A percentile compares a stretch with the other conserved stretches of the same genome.
Conservation (phyloP, 2,797 vertebrate species). For the Lutra lutra region DNA sequence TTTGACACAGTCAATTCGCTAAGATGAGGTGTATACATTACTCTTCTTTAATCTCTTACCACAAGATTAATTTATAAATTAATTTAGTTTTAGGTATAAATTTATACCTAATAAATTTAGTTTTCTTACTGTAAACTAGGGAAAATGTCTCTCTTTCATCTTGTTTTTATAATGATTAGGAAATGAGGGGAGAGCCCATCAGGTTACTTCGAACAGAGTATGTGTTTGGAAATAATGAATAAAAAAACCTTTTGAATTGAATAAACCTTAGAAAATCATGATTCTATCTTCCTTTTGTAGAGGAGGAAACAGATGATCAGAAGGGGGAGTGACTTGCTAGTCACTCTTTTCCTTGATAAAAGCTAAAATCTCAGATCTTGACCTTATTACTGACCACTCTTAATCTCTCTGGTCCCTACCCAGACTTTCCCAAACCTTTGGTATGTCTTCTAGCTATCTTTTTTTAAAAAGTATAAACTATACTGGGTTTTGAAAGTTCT, state of each 20-base stretch:
- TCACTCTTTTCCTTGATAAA: background rate
- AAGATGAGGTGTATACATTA: background rate
- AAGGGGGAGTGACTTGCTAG: background rate
- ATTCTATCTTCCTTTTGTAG: background rate
- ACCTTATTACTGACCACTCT: background rate
- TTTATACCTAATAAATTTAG: background rate
- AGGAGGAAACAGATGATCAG: background rate
- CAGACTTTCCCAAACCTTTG: background rate
- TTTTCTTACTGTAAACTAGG: background rate
- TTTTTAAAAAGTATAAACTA: background rate
- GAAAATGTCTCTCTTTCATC: background rate
- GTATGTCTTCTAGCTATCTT: background rate
- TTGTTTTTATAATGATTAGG: background rate
- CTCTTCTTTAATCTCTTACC: background rate
- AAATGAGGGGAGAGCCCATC: background rate
- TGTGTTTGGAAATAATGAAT: background rate
- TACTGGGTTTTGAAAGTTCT: background rate
- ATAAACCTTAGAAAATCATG: conserved; percentile 11
- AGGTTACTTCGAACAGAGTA: background rate
- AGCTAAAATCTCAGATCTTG: background rate
- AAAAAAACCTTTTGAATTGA: background rate
- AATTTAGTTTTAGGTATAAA: too few relatives aligned
- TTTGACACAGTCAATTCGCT: background rate
- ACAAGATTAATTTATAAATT: background rate
- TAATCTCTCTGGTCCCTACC: background rate